phyloP scores from a whole-genome alignment of 2,113 vertebrate species.

The Toxostoma redivivum region DNA sequence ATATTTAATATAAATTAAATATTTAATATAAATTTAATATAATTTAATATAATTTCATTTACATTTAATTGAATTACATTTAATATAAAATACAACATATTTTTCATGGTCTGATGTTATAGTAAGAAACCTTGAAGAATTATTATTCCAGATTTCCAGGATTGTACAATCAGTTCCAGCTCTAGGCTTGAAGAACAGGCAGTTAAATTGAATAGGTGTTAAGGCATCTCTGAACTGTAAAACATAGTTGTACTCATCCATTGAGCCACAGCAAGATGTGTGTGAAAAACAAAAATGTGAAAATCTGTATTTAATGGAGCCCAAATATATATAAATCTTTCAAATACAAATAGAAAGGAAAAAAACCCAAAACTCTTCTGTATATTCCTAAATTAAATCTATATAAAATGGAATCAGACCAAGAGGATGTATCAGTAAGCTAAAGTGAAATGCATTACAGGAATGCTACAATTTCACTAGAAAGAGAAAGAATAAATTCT shows the following conservation, averaged over 20 bases:
- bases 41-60: too few species aligned
- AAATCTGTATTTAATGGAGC: neutral
- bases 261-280: neutral
- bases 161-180: neutral
- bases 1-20: neutral
- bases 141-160: neutral
- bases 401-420: neutral
- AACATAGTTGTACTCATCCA: neutral
- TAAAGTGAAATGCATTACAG: neutral
- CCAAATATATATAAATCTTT: neutral
- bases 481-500: constrained; percentile 29
- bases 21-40: neutral
- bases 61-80: neutral
- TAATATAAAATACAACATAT: neutral
- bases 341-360: neutral
- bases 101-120: neutral
- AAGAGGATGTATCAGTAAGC: neutral
- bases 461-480: neutral
- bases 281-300: neutral
- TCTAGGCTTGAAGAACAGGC: neutral
- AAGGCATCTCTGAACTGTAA: neutral
- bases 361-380: neutral
- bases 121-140: neutral
- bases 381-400: neutral
- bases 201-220: neutral